Evolutionary conservation across 1,140 invertebrate genomes (phyloP), one percentile per base, ranked within the genome.

Genomic region (Panonychus citri): DNA sequence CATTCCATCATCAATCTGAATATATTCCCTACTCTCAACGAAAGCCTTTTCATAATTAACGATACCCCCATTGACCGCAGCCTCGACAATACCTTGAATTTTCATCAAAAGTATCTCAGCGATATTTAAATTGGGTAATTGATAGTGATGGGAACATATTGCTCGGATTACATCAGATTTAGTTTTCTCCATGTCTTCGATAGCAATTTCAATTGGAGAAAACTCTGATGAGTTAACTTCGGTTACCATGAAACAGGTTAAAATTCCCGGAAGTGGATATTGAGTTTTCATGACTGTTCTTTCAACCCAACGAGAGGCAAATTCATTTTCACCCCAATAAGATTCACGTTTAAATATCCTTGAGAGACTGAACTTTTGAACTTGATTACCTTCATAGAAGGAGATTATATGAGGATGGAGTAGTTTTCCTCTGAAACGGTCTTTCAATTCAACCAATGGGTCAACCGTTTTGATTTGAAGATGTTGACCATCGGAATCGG

Each of bases 401-500:
- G 81, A 78, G 3, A 83, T 78, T 28, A 94, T 81, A 66, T 83
- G 81, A 59, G 90, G 85, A n/a, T 85, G 86, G 60, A 91, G 80
- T 46, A 69, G 67, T n/a, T 67, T 64, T 21, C 42, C 43, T 28
- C 13, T 12, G 49, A 60, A 57, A 54, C 72, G 67, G 21, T 68
- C 64, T n/a, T 66, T 64, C 37, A 66, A 57, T 69, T 82, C 76
- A 30, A 79, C 75, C 64, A 87, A 78, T 3, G 90, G 87, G 63
- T 87, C 83, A 17, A 96, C 89, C 70, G 89, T 90, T 67, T 87
- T 90, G 48, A 95, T 93, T 74, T 94, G 87, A 58, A 89, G 84
- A 69, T 79, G 39, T 39, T 62, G 58, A n/a, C 50, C 24, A 21
- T 58, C 19, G 10, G 27, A 40, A 15, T 56, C 55, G 12, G n/a